Percentiles rank a stretch among this genome's conserved stretches.
Conservation (phyloP, 2,113 vertebrate species). For the Gavialis gangeticus region DNA sequence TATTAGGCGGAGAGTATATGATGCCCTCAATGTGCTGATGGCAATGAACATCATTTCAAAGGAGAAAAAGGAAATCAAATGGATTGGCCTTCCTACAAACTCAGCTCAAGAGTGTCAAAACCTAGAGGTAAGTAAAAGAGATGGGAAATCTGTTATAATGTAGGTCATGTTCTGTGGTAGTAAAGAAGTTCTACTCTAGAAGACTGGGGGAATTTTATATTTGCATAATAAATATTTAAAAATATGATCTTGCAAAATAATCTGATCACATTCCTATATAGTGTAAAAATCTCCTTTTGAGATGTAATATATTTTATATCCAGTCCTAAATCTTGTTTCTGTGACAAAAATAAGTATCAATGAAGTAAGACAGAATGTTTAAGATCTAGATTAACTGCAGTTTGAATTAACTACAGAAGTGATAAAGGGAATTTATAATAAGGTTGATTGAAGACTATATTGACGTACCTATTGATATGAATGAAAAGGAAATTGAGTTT, state of each 20-base stretch:
- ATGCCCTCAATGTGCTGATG: constrained; percentile 91
- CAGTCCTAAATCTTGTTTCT: background rate
- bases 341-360: background rate
- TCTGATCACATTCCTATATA: background rate
- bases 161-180: background rate
- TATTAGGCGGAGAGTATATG: constrained; percentile 89
- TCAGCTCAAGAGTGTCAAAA: constrained; percentile 90
- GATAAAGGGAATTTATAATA: background rate
- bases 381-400: background rate
- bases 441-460: background rate
- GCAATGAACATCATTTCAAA: constrained; percentile 94
- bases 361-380: background rate
- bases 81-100: constrained; percentile 90
- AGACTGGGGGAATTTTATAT: background rate
- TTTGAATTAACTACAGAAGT: background rate
- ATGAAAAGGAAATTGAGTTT: background rate
- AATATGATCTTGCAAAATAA: background rate
- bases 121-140: constrained; percentile 80
- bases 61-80: constrained; percentile 91
- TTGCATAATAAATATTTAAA: background rate
- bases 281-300: background rate
- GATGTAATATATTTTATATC: background rate
- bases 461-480: background rate
- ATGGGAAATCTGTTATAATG: background rate
- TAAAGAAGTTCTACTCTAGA: background rate